Evolutionary conservation across 2,113 vertebrate genomes (phyloP), one percentile per base, ranked within the genome.

Genomic region (Corythoichthys intestinalis): DNA sequence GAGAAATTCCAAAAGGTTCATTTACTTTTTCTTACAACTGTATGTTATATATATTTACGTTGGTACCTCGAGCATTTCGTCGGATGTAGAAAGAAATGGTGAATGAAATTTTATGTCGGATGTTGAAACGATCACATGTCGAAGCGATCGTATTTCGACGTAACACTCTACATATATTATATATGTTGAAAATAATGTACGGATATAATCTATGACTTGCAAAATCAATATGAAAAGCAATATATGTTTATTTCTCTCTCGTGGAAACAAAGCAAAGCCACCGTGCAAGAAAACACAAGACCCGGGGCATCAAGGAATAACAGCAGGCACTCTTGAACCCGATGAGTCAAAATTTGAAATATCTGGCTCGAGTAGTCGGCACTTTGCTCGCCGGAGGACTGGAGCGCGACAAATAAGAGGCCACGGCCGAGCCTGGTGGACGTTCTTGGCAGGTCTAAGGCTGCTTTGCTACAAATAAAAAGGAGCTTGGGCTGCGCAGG

Each of bases 291-390:
- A 63, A 47, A 63, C 41, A 47, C 44, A 63, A 28, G 20, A 48
- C 61, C 61, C 5, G 5, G 11, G 61, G 61, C 61, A 63, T 41
- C 20, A 10, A 46, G 20, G 61, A 63, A 47, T 47, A 47, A 47
- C 61, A 63, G 61, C 41, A 63, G 41, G n/a, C 61, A 63, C 44
- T 47, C 61, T 44, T 63, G 41, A 48, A 47, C 41, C 60, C 61
- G 20, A 63, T 63, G 61, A 63, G 44, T 63, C 61, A 63, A 63
- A 63, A 14, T 63, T 46, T 63, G 61, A 47, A 63, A 47, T 63
- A 63, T 63, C 61, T 63, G 61, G 61, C 61, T 47, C 61, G 20
- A 63, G 44, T 44, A 63, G 61, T 47, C 46, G 44, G 44, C 61
- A 63, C 61, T 63, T 63, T 63, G 44, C 44, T 63, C 2, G 61